These are phyloP conservation scores for Onychorhynchus coronatus DNA, from an alignment of 2,113 vertebrate genomes.

Conservation along the genomic window DNA sequence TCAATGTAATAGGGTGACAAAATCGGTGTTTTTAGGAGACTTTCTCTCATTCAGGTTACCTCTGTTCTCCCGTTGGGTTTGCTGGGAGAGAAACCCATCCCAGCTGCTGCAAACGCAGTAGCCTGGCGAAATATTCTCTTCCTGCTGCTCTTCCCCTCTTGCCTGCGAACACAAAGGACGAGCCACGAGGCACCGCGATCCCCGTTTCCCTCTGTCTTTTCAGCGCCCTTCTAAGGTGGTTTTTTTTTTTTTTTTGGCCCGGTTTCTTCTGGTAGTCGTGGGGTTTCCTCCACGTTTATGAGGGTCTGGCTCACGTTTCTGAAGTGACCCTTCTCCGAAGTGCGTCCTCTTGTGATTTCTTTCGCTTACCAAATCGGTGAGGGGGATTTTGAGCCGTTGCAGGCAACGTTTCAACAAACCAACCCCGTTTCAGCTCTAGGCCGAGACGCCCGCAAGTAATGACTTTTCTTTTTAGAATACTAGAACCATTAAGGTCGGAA, in stretches of 20 bases:
- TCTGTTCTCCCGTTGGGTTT: neutral
- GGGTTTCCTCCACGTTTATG: neutral
- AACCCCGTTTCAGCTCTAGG: neutral
- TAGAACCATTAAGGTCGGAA: neutral
- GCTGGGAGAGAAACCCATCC: neutral
- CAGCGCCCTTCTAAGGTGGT: neutral
- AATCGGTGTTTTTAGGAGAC: neutral
- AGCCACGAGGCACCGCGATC: neutral
- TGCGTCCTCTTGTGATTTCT: neutral
- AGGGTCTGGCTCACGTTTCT: neutral
- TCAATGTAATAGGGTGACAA: neutral
- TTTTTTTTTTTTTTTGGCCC: neutral
- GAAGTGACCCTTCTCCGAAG: neutral
- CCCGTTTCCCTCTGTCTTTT: neutral
- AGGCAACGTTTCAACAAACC: neutral
- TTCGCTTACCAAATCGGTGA: neutral
- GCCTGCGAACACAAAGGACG: neutral
- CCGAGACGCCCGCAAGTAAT: neutral
- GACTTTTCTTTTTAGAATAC: neutral
- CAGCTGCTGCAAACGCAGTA: neutral
- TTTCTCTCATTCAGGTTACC: neutral
- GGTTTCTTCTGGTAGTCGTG: neutral
- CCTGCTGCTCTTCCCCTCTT: neutral
- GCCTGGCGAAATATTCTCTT: neutral
- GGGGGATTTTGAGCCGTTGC: neutral